Percentiles rank a stretch among this genome's conserved stretches.
These are phyloP conservation scores for Orchestes rusci DNA, from an alignment of 2,888 invertebrate species.

Conservation along the genomic window DNA sequence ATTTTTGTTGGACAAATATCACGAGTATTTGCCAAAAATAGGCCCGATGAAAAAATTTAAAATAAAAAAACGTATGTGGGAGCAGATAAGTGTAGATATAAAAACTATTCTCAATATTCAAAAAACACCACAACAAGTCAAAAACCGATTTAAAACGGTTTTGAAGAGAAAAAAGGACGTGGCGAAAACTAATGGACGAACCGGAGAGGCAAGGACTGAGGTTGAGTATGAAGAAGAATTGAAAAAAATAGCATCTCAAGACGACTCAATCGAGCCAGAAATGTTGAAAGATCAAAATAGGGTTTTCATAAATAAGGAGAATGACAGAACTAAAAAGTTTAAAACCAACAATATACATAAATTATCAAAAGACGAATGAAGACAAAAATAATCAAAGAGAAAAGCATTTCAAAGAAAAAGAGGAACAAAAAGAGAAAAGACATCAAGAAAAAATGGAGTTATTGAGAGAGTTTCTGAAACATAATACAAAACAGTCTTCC, in stretches of 20 bases:
- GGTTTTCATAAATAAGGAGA: too few species aligned
- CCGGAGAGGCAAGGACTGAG: not conserved
- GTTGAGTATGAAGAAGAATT: not conserved
- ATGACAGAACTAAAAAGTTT: too few species aligned
- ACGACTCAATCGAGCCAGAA: not conserved
- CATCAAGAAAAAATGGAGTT: too few species aligned
- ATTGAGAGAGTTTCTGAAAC: too few species aligned
- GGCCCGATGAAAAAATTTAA: slow-evolving; percentile 1
- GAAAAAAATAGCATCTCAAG: not conserved
- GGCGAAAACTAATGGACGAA: not conserved
- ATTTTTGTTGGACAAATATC: not conserved
- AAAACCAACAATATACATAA: too few species aligned
- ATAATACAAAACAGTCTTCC: too few species aligned
- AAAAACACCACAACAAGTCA: not conserved
- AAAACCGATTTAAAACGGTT: slow-evolving; percentile 1
- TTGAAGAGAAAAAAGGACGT: slow-evolving; percentile 1
- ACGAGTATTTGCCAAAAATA: not conserved
- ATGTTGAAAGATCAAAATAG: not conserved
- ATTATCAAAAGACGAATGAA: too few species aligned
- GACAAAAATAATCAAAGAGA: too few species aligned
- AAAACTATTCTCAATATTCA: not conserved
- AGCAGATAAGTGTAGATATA: not conserved
- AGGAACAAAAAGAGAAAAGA: too few species aligned
- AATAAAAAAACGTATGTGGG: not conserved
- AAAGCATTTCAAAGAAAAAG: too few species aligned